Base-by-base conservation (phyloP, 2,797 vertebrate species). In the Acipenser ruthenus region DNA sequence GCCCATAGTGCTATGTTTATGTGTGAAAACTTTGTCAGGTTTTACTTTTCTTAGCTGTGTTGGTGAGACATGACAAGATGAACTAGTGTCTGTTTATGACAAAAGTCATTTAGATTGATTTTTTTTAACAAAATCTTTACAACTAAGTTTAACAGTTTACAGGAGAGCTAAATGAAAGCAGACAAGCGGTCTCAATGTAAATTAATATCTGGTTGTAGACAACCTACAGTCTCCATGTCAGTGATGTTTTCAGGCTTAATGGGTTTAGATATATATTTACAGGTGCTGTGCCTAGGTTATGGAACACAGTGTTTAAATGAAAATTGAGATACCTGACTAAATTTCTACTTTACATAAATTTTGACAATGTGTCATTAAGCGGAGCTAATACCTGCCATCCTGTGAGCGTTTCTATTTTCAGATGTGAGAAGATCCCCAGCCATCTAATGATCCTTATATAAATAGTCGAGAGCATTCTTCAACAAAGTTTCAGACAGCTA, bases 201-300 rank as follows among this genome's bases (percentile, higher is more conserved):
- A 68, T 23, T 48, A 76, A 71, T 66, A 70, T 68, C 68, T 49
- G 51, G 63, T 65, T 53, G 67, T 50, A 68, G 65, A 77, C 69
- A 23, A 67, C 75, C 74, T 77, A 62, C 12, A 18, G 6, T 48
- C 61, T 66, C 65, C 53, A 65, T 78, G 75, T 76, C 79, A 81
- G 71, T 73, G 70, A 77, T 77, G 78, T 82, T 79, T 79, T 72
- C 77, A 77, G 73, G 80, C 78, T 82, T 85, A 86, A 86, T 79
- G 75, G 79, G 82, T 84, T 86, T 84, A 80, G 72, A 81, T 85
- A 82, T 87, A 88, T 86, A 87, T 87, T 85, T 86, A 84, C 81
- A 75, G 53, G 70, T 75, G 78, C 82, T 80, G 69, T 64, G 80
- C 79, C 80, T 78, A 61, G 60, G 76, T 74, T 69, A 70, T 15